Percentiles rank a stretch among this genome's conserved stretches.
phyloP scores from a whole-genome alignment of 2,113 vertebrate genomes.

The Notothenia rossii region DNA sequence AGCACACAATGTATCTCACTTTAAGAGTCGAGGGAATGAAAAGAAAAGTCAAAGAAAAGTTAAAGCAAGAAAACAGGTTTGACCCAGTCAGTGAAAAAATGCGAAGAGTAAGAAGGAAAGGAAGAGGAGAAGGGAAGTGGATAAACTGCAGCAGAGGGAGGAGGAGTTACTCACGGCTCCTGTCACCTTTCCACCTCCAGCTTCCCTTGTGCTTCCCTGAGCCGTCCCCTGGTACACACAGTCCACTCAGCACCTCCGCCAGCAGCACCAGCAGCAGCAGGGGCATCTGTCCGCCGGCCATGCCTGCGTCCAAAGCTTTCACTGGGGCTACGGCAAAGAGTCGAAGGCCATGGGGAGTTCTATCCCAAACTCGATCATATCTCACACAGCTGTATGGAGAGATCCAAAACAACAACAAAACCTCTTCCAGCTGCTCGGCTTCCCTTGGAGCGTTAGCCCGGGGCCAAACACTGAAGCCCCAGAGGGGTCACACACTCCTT shows the following conservation, averaged over 20 bases:
- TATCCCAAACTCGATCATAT: conserved; percentile 50
- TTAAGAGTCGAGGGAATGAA: conserved; percentile 6
- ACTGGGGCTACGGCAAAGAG: conserved; percentile 42
- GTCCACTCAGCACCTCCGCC: conserved; percentile 76
- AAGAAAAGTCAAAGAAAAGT: conserved; percentile 15
- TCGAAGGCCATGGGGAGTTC: conserved; percentile 42
- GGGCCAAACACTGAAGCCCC: conserved; percentile 47
- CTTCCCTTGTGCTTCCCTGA: conserved; percentile 85
- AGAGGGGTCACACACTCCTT: conserved; percentile 50
- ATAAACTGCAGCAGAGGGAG: conserved; percentile 17
- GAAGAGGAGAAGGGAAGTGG: background rate
- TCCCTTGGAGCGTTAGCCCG: conserved; percentile 46
- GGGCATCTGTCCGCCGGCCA: conserved; percentile 80
- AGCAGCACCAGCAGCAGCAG: conserved; percentile 86
- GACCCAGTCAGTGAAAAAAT: background rate
- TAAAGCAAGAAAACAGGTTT: background rate
- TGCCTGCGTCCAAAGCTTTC: conserved; percentile 77
- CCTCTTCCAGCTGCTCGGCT: conserved; percentile 28
- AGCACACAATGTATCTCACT: conserved; percentile 29
- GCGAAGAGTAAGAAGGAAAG: background rate
- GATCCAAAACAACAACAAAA: conserved; percentile 59
- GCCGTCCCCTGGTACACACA: conserved; percentile 80
- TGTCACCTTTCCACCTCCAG: conserved; percentile 95
- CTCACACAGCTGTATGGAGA: conserved; percentile 54
- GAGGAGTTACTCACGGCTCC: conserved; percentile 90